Evolutionary conservation across 2,888 invertebrate species (phyloP).

Genomic region (Drosophila merina): DNA sequence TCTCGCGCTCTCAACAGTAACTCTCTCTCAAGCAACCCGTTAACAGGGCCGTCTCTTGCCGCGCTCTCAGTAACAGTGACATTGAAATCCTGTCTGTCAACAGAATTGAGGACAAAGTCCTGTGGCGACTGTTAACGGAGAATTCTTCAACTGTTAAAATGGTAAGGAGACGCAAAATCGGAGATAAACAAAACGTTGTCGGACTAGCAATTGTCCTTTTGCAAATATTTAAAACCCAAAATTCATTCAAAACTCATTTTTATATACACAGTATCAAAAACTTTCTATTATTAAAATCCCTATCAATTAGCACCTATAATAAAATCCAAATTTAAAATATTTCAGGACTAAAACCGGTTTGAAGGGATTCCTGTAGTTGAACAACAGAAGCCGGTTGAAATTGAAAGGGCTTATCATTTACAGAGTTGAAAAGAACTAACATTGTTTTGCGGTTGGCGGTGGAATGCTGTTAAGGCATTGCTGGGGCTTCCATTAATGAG

Average conservation of each 20-base stretch:
- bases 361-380: neutral
- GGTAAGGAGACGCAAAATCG: neutral
- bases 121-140: constrained; percentile 38
- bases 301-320: too few relatives aligned
- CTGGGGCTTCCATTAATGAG: constrained; percentile 28
- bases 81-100: constrained; percentile 72
- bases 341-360: neutral
- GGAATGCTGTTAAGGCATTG: constrained; percentile 30
- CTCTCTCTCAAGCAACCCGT: neutral
- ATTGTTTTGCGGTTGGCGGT: constrained; percentile 15
- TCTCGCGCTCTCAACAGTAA: constrained; percentile 4
- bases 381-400: constrained; percentile 54
- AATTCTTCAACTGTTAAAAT: constrained; percentile 49
- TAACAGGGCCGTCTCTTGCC: constrained; percentile 3
- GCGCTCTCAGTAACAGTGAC: constrained; percentile 60
- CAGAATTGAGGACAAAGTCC: constrained; percentile 39
- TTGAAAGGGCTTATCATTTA: constrained; percentile 57
- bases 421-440: constrained; percentile 22
- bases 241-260: too few relatives aligned
- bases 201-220: too few relatives aligned
- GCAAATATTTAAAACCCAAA: too few relatives aligned
- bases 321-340: neutral
- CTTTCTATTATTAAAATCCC: too few relatives aligned
- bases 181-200: neutral
- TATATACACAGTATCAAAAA: too few relatives aligned